These are phyloP conservation scores for Thera britannica DNA, from an alignment of 2,888 invertebrate genomes.

Conservation along the genomic window DNA sequence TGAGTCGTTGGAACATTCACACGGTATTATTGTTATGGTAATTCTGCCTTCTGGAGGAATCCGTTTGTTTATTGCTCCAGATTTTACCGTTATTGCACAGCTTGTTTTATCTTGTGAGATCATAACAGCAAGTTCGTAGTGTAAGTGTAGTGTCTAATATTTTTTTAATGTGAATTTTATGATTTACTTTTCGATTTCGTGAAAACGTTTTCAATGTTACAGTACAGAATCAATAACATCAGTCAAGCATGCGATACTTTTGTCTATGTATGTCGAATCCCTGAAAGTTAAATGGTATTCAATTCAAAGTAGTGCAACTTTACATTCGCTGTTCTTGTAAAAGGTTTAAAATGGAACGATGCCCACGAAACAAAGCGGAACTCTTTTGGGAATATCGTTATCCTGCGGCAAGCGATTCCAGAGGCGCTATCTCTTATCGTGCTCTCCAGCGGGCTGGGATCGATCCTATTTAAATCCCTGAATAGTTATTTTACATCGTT, in stretches of 20 bases:
- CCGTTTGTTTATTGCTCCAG: slow-evolving; percentile 35
- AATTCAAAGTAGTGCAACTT: slow-evolving; percentile 13
- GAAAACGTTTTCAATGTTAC: too few species aligned
- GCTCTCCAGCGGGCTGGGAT: slow-evolving; percentile 40
- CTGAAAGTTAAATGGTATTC: slow-evolving; percentile 12
- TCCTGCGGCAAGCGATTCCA: slow-evolving; percentile 42
- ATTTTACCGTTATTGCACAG: slow-evolving; percentile 47
- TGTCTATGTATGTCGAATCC: background rate
- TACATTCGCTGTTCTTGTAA: slow-evolving; percentile 20
- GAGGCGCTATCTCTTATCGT: slow-evolving; percentile 43
- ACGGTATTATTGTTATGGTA: slow-evolving; percentile 72
- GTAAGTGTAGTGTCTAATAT: too few species aligned
- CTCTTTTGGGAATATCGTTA: slow-evolving; percentile 41
- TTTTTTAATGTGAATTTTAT: too few species aligned
- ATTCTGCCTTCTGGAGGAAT: slow-evolving; percentile 46
- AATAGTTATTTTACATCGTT: slow-evolving; percentile 37
- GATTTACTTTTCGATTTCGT: too few species aligned
- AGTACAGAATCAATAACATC: too few species aligned
- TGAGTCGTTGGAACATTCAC: slow-evolving; percentile 67
- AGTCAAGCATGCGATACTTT: background rate
- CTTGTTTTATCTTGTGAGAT: slow-evolving; percentile 3
- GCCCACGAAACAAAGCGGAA: slow-evolving; percentile 41
- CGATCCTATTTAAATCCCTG: slow-evolving; percentile 37
- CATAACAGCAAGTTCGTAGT: background rate
- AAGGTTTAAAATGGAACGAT: slow-evolving; percentile 33